These are phyloP conservation scores for Echeneis naucrates DNA, from an alignment of 2,797 vertebrate genomes.

Conservation along the genomic window DNA sequence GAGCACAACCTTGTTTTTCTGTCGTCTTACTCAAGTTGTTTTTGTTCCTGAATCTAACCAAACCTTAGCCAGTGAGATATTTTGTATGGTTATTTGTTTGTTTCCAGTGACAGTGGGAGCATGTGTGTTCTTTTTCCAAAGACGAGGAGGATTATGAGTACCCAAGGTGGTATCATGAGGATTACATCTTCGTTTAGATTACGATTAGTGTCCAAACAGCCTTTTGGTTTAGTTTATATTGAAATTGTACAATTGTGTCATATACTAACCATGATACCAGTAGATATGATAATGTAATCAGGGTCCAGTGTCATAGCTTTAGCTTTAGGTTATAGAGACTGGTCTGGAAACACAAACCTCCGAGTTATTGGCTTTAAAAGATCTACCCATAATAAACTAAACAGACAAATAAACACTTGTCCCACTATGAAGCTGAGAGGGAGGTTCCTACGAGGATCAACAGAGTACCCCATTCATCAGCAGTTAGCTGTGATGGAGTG, in stretches of 20 bases:
- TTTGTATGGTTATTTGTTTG: neutral
- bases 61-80: too few species aligned
- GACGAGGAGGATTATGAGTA: neutral
- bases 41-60: neutral
- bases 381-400: neutral
- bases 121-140: neutral
- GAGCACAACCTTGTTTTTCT: neutral
- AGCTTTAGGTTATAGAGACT: neutral
- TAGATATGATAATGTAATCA: neutral
- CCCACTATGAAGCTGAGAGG: neutral
- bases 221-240: neutral
- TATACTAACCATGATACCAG: neutral
- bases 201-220: neutral
- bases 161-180: too few species aligned
- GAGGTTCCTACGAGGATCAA: neutral
- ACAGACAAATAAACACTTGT: slow-evolving; percentile 2
- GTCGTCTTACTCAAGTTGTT: neutral
- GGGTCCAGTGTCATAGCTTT: neutral
- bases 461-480: slow-evolving; percentile 11
- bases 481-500: slow-evolving; percentile 11
- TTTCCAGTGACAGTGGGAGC: neutral
- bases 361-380: neutral
- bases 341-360: neutral
- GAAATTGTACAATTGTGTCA: neutral
- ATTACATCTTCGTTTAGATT: neutral